Conservation (phyloP, 2,888 invertebrate genomes). For the Pecten maximus region DNA sequence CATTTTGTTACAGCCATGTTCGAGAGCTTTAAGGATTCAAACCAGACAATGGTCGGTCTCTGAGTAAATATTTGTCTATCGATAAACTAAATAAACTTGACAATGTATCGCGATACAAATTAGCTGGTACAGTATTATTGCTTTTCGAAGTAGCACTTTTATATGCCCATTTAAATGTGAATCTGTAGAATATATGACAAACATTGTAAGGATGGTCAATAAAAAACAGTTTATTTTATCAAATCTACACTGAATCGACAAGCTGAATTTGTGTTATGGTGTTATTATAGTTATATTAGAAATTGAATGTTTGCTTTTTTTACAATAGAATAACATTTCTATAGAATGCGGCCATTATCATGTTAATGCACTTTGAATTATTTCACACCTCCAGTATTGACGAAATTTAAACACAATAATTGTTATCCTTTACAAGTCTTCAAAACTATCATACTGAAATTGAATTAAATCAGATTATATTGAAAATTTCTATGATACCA, state of each 20-base stretch:
- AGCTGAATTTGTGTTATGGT: not conserved
- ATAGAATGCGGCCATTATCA: not conserved
- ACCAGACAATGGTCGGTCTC: not conserved
- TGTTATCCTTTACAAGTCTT: not conserved
- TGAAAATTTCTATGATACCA: not conserved
- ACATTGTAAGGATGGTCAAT: not conserved
- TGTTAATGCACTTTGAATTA: not conserved
- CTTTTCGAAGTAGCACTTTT: not conserved
- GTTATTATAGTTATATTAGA: not conserved
- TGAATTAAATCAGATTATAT: not conserved
- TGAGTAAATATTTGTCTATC: not conserved
- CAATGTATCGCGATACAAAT: conserved; percentile 19
- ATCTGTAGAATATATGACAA: not conserved
- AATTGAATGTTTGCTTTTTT: not conserved
- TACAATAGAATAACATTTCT: conserved; percentile 21
- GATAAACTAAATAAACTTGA: not conserved
- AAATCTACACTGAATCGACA: not conserved
- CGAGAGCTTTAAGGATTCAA: not conserved
- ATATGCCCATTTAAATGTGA: not conserved
- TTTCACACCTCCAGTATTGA: not conserved
- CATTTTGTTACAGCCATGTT: not conserved
- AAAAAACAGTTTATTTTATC: conserved; percentile 2
- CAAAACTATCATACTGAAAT: not conserved
- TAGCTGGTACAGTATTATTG: not conserved
- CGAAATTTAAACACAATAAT: not conserved